Evolutionary conservation across 92 coral and sea anemone genomes (phyloP), one percentile per base, ranked within the genome.

Genomic region (Parazoanthus atlanticus): DNA sequence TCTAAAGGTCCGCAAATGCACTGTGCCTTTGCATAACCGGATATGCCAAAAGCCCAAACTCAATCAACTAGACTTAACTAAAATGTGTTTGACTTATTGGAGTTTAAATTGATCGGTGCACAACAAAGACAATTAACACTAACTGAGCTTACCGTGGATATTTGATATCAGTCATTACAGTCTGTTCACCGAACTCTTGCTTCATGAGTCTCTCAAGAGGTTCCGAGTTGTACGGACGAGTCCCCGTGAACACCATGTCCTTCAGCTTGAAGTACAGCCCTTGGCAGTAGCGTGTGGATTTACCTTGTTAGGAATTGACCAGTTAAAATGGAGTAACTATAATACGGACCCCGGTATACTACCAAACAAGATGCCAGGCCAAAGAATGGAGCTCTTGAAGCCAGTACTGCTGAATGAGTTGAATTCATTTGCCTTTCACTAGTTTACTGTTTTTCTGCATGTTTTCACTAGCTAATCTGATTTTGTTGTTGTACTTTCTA

Each of bases 161-260:
- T 21, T 58, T 40, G 31, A 97, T 92, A 17, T 95, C 86, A 16
- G 95, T 94, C 99, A 97, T 93, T 41, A 72, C 89, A 38, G 96
- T 94, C 65, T 84, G 90, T 80, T 93, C 97, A 71, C 99, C 99
- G 89, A 97, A 95, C 86, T 93, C 94, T 32, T 97, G 92, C 67
- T 90, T 90, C 26, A 97, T 91, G 70, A 97, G 92, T 88, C 86
- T 95, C 84, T 97, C 99, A 31, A 97, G 93, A 19, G 98, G 98
- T 74, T 97, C 98, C 1, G 99, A 93, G 91, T 93, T 93, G 91
- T 97, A 97, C 13, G 99, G 99, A 38, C 99, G 96, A 21, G 90
- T 90, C 23, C 99, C 99, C 15, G 92, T 91, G 89, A 97, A 97
- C 54, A 95, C 99, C 89, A 91, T 78, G 84, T 97, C 99, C 86